phyloP scores from a whole-genome alignment of 2,113 vertebrate genomes.

The Ceyx cyanopectus region DNA sequence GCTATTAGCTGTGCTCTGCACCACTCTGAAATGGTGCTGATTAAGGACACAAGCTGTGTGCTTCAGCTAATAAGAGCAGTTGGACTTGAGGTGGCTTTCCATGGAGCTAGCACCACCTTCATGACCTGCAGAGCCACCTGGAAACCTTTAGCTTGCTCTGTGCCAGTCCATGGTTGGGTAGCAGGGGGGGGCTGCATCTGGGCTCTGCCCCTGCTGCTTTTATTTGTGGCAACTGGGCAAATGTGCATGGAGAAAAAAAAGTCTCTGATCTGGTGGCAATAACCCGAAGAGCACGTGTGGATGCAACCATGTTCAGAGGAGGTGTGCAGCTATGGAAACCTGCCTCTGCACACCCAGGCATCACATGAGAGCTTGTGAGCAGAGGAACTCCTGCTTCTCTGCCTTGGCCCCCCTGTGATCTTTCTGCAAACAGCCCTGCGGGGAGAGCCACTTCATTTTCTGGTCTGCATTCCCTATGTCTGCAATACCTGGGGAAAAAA shows the following conservation, averaged over 20 bases:
- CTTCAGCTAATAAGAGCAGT: neutral
- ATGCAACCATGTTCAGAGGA: neutral
- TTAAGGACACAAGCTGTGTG: neutral
- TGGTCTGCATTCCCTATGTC: neutral
- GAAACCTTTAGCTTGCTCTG: neutral
- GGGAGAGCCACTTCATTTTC: constrained; percentile 43
- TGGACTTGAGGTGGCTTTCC: neutral
- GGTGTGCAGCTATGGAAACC: neutral
- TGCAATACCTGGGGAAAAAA: neutral
- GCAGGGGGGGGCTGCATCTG: neutral
- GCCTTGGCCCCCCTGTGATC: neutral
- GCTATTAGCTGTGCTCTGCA: neutral
- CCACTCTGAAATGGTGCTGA: neutral
- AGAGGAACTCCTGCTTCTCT: constrained; percentile 3
- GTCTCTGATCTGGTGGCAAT: fast-evolving
- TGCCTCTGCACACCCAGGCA: neutral
- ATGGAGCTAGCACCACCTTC: fast-evolving
- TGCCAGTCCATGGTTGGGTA: neutral
- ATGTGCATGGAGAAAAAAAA: neutral
- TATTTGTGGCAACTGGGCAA: neutral
- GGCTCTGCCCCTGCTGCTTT: neutral
- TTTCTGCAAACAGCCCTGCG: constrained; percentile 8
- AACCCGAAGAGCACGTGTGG: neutral
- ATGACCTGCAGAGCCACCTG: fast-evolving
- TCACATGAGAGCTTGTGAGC: neutral